Evolutionary conservation across 2,888 invertebrate genomes (phyloP).

Genomic region (Andrena flavipes): DNA sequence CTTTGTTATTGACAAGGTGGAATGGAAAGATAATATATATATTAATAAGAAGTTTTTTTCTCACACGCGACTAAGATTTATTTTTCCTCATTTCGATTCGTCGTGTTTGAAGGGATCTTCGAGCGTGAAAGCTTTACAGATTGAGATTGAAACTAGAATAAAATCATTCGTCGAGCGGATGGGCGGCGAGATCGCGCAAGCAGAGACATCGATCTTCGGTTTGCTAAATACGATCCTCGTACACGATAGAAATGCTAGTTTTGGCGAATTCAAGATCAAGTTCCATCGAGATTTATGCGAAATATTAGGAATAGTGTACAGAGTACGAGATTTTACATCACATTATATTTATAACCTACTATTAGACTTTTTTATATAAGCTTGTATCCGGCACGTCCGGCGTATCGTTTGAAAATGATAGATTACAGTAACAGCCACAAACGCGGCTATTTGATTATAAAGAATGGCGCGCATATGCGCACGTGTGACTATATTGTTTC

Average conservation of each 20-base stretch:
- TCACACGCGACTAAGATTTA: slow-evolving; percentile 47
- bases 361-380: slow-evolving; percentile 73
- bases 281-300: slow-evolving; percentile 27
- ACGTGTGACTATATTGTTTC: slow-evolving; percentile 42
- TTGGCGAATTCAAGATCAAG: slow-evolving; percentile 25
- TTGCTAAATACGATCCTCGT: slow-evolving; percentile 1
- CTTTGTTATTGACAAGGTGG: slow-evolving; percentile 50
- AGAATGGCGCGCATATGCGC: slow-evolving; percentile 33
- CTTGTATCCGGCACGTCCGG: slow-evolving; percentile 58
- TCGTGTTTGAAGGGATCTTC: neutral
- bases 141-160: slow-evolving; percentile 13
- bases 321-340: slow-evolving; percentile 49
- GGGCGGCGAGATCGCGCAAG: slow-evolving; percentile 8
- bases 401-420: slow-evolving; percentile 37
- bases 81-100: slow-evolving; percentile 42
- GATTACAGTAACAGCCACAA: slow-evolving; percentile 17
- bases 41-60: slow-evolving; percentile 38
- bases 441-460: slow-evolving; percentile 23
- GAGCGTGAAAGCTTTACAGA: slow-evolving; percentile 2
- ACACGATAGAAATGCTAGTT: slow-evolving; percentile 23
- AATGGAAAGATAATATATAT: slow-evolving; percentile 57
- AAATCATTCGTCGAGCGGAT: slow-evolving; percentile 22
- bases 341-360: slow-evolving; percentile 58
- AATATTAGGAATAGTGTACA: slow-evolving; percentile 58
- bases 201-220: slow-evolving; percentile 17